These are phyloP conservation scores for Geophilus truncorum DNA, from an alignment of 2,888 invertebrate genomes.

Conservation along the genomic window DNA sequence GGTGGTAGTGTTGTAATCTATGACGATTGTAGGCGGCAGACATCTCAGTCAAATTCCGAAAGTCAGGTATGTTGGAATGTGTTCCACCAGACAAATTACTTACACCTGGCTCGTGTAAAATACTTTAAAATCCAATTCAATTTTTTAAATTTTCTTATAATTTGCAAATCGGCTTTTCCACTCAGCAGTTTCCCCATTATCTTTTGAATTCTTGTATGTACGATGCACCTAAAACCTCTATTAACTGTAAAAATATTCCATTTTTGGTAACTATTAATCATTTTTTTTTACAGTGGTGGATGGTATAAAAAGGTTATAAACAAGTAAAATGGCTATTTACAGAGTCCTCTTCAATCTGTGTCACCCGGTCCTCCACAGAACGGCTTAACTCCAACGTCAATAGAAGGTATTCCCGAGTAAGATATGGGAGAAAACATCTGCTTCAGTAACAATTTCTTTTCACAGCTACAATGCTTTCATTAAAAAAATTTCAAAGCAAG, in stretches of 20 bases:
- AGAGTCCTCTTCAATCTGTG: not conserved
- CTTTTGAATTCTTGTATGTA: not conserved
- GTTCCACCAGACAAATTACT: not conserved
- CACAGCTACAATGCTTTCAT: not conserved
- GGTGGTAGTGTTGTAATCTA: slow-evolving; percentile 37
- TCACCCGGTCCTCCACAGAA: not conserved
- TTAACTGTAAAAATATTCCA: too few relatives aligned
- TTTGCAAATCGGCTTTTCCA: too few relatives aligned
- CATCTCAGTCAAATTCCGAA: slow-evolving; percentile 34
- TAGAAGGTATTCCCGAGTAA: not conserved
- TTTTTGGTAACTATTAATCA: too few relatives aligned
- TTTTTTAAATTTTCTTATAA: not conserved
- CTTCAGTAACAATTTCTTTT: not conserved
- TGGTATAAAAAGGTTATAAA: not conserved
- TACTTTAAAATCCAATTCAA: not conserved
- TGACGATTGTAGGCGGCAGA: slow-evolving; percentile 35
- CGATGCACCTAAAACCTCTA: not conserved
- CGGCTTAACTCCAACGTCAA: not conserved
- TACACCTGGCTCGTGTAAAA: not conserved
- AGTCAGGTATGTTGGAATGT: slow-evolving; percentile 22
- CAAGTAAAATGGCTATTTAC: not conserved
- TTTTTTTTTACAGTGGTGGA: too few relatives aligned
- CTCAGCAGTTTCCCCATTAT: too few relatives aligned
- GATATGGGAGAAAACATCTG: not conserved
- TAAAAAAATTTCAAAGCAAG: not conserved